Base-by-base conservation (phyloP, 1,140 invertebrate genomes). In the Agrypnia vestita region DNA sequence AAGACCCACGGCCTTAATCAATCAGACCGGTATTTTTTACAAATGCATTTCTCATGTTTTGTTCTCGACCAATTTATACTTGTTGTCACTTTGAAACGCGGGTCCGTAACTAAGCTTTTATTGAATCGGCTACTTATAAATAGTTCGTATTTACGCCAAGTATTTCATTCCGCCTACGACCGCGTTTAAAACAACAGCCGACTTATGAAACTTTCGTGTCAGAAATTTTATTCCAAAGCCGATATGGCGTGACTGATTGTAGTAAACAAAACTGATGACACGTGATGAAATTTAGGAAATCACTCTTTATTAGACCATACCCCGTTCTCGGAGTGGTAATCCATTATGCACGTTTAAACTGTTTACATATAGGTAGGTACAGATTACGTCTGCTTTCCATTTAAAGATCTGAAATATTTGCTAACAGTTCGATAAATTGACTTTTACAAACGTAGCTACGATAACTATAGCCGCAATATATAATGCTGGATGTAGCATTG, bases 191-290 rank as follows among this genome's bases (percentile, higher is more conserved):
- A 64, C 72, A 62, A 4, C 55, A 43, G 35, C 15, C n/a, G 11
- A 17, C 11, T 35, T 49, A 19, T 10, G 15, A 19, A 19, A 59
- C 55, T 21, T 11, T 19, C 10, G 55, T 59, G 55, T 59, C 55
- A 59, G 55, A 59, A 59, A 17, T 21, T 59, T 77, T 80, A 80
- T 77, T 74, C 76, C 25, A 53, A 43, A 12, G 15, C 75, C 69
- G 80, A 81, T 78, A 77, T 77, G 75, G 69, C 72, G 77, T 81
- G 80, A 81, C 53, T 51, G 80, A 81, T 81, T 49, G 47, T 25
- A 53, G 55, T 77, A 13, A n/a, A 47, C 25, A 44, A 13, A 44
- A 53, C 25, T 49, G 67, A 78, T 81, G 80, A 76, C 80, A 78
- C 19, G 35, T 72, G 49, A 72, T 55, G 61, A 81, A 77, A 78